Base-by-base conservation (phyloP, 1,140 invertebrate species). In the Eurosta solidaginis region DNA sequence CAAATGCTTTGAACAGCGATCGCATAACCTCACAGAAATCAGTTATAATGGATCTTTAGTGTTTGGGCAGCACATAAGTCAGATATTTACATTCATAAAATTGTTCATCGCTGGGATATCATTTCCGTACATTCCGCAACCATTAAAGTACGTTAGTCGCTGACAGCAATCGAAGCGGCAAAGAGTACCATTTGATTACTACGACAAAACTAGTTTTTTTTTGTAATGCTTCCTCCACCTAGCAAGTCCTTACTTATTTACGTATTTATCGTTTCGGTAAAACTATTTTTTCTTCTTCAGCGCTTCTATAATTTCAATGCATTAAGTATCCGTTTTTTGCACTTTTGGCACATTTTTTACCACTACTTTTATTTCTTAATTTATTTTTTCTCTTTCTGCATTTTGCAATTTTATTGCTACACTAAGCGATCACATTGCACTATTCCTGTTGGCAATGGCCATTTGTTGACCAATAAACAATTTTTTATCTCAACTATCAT, bases 381-480 rank as follows among this genome's bases (percentile, higher is more conserved):
- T 1, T 20, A 36, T 68, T 63, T 52, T n/a, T 12, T 6, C 3
- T 68, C 20, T 42, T 22, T 33, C 17, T 0, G 2, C 14, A 63
- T 63, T 36, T 20, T 63, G 1, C 33, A 20, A 68, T 29, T 68
- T 68, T 68, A 22, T 68, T 33, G n/a, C 33, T 68, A 7, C 33
- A 42, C 22, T 2, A 4, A 68, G 22, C 59, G 20, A 40, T 68
- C 33, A 22, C 4, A 52, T 52, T 52, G 49, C 49, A 52, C 49
- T 52, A 52, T 22, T 52, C n/a, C 33, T 6, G 2, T 36, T 63
- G 33, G 33, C 33, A 5, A 40, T 12, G 59, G 59, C 59, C 59
- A 68, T 68, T 68, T 40, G 59, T 68, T 22, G 33, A 68, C 33
- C 59, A 68, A 68, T 68, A 68, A 68, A 68, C 59, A 68, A 68